Conservation (phyloP, 2,797 vertebrate genomes). For the Sphaeramia orbicularis region DNA sequence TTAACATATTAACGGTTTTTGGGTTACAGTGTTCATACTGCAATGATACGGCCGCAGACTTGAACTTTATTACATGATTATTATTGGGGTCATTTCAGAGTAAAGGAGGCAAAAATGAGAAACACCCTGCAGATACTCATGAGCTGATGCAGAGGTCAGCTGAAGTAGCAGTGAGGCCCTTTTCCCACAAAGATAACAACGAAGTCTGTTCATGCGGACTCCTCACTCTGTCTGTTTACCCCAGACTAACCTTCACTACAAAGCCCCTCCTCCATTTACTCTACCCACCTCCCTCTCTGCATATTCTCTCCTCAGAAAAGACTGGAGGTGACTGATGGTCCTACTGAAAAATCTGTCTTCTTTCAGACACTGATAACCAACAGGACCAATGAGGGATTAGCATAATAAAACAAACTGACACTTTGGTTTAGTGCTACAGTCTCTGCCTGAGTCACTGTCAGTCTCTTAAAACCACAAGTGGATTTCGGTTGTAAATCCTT, state of each 20-base stretch:
- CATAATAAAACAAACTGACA: conserved; percentile 53
- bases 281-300: conserved; percentile 18
- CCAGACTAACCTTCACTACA: conserved; percentile 45
- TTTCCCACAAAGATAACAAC: conserved; percentile 70
- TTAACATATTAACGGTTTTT: conserved; percentile 10
- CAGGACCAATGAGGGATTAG: conserved; percentile 39
- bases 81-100: conserved; percentile 31
- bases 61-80: no score
- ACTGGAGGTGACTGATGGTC: conserved; percentile 16
- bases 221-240: conserved; percentile 64
- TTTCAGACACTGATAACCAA: conserved; percentile 63
- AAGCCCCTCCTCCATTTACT: conserved; percentile 39
- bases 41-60: no score
- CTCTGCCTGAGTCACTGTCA: conserved; percentile 12
- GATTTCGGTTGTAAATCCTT: background rate
- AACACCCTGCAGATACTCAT: conserved; percentile 42
- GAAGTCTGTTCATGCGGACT: conserved; percentile 65
- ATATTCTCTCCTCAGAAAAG: conserved; percentile 24
- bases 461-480: conserved; percentile 39
- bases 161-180: conserved; percentile 58
- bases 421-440: conserved; percentile 28
- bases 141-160: conserved; percentile 54
- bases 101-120: conserved; percentile 37
- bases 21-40: conserved; percentile 8
- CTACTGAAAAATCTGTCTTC: conserved; percentile 61